These are phyloP conservation scores for Miichthys miiuy DNA, from an alignment of 2,797 vertebrate genomes.

Conservation along the genomic window DNA sequence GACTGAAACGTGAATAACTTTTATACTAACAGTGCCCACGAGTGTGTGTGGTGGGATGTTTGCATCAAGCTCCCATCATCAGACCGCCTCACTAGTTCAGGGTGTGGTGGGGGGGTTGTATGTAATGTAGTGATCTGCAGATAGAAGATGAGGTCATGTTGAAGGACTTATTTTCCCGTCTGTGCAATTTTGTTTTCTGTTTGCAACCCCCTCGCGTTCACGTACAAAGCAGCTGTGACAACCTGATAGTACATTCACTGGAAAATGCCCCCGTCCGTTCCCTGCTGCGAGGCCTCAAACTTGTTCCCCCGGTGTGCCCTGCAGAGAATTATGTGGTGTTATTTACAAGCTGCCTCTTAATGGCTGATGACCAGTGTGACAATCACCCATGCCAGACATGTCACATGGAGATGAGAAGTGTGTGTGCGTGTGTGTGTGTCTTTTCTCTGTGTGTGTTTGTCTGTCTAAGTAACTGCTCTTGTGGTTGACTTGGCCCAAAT, in stretches of 20 bases:
- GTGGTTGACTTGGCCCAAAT: conserved; percentile 50
- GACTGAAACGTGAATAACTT: neutral
- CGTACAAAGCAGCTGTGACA: neutral
- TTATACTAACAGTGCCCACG: neutral
- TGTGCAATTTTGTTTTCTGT: conserved; percentile 21
- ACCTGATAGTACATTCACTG: neutral
- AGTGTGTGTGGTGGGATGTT: neutral
- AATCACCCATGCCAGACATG: conserved; percentile 46
- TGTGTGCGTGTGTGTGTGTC: neutral
- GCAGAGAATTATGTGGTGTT: conserved; percentile 28
- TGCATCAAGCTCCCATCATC: conserved; percentile 7
- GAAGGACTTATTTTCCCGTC: neutral
- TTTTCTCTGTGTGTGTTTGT: neutral
- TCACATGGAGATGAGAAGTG: conserved; percentile 56
- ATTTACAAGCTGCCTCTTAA: conserved; percentile 46
- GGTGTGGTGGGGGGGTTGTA: conserved; percentile 42
- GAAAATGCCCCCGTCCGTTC: conserved; percentile 11
- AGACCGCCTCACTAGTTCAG: neutral
- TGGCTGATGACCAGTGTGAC: conserved; percentile 46
- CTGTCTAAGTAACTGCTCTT: conserved; percentile 29
- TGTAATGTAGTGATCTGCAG: conserved; percentile 44
- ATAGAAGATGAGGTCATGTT: conserved; percentile 10
- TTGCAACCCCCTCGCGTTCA: conserved; percentile 18
- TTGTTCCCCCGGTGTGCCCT: conserved; percentile 13
- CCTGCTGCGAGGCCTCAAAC: conserved; percentile 7